phyloP scores from a whole-genome alignment of 2,113 vertebrate species.

The Thryonomys swinderianus region DNA sequence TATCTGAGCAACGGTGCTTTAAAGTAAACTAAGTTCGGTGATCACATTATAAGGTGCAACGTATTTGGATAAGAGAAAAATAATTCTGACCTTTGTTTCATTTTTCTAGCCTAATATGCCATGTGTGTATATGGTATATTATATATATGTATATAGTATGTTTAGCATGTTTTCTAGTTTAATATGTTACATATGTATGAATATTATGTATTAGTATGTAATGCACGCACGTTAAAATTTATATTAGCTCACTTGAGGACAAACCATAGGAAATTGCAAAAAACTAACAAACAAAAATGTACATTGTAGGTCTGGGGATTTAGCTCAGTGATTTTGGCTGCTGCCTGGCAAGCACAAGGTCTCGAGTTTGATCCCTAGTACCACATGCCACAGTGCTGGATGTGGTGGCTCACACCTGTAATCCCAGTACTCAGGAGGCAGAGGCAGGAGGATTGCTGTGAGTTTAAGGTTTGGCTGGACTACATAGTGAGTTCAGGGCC shows the following conservation, averaged over 20 bases:
- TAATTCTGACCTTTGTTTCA: background rate
- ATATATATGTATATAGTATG: background rate
- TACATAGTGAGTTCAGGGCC: too few relatives aligned
- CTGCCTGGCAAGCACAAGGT: too few relatives aligned
- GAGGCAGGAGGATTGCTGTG: too few relatives aligned
- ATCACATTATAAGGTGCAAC: background rate
- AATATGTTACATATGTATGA: background rate
- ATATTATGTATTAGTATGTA: background rate
- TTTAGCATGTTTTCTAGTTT: background rate
- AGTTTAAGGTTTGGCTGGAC: too few relatives aligned
- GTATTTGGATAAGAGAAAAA: background rate
- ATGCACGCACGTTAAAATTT: background rate
- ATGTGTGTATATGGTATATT: background rate
- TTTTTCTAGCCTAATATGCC: background rate
- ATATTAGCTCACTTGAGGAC: background rate
- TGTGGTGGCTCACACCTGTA: too few relatives aligned
- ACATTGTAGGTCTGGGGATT: too few relatives aligned
- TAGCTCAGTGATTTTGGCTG: too few relatives aligned
- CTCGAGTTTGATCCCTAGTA: too few relatives aligned
- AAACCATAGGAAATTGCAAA: constrained; percentile 20
- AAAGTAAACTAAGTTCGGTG: constrained; percentile 27
- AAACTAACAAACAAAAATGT: background rate
- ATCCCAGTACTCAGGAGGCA: too few relatives aligned
- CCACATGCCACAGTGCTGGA: too few relatives aligned
- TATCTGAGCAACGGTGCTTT: constrained; percentile 44